Base-by-base conservation (phyloP, 1,140 invertebrate species). In the Kradibia gibbosae region DNA sequence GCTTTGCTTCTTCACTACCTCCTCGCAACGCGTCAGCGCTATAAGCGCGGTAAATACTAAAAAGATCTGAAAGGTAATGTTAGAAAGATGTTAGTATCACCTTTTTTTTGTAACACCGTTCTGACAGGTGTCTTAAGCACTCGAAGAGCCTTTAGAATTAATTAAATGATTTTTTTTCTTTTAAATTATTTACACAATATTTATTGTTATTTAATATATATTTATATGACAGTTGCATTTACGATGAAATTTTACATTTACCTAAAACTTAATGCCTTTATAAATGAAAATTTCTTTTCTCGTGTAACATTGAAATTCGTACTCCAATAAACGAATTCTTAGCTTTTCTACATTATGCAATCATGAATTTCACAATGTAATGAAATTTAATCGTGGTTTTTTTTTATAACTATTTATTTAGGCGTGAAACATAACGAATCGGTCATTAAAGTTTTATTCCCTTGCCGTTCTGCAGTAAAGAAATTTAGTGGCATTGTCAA, bases 31-130 rank as follows among this genome's bases (percentile, higher is more conserved):
- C 20, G 81, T 83, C 34, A 85, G 48, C 42, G 84, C 84, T 81
- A 86, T 79, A 22, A 89, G 48, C 11, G 87, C 88, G 83, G 86
- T 81, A 17, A 89, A 78, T 73, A 85, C 72, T 77, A 89, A 84
- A 62, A 84, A 78, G 42, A 88, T 78, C 89, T 90, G 80, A 50
- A 86, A 22, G 62, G 53, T 10, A 72, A 81, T 53, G 25, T 48
- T 1, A 0, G 1, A 42, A 39, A 25, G 20, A 42, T 71, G 3
- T 55, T 55, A 10, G 53, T 55, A 2, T 3, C 20, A 4, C 25
- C 10, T 7, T 22, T 25, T 71, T 71, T 45, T 39, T 71, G 11
- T 42, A 67, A 67, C 4, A 13, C 1, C 36, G 3, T 34, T 36
- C 13, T 39, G n/a, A n/a, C 65, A 36, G 34, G 7, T 25, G 5